These are phyloP conservation scores for Colossoma macropomum DNA, from an alignment of 2,113 vertebrate genomes.

Conservation along the genomic window DNA sequence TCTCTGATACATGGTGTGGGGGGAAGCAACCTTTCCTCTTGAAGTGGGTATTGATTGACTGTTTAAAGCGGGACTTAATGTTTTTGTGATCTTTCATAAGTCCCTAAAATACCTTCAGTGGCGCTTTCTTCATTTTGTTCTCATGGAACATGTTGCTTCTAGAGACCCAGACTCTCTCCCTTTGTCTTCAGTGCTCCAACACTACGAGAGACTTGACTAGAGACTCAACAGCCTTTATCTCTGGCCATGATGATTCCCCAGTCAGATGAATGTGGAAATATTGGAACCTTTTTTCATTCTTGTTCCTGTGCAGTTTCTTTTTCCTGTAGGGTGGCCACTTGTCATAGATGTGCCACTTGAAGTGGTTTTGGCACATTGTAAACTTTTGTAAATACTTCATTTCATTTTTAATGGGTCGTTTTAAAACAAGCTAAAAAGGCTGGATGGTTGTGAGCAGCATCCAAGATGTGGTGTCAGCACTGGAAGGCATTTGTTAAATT, in stretches of 20 bases:
- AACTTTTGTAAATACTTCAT: constrained; percentile 79
- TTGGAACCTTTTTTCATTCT: background rate
- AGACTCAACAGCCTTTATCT: constrained; percentile 61
- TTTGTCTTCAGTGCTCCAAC: constrained; percentile 74
- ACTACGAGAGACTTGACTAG: constrained; percentile 70
- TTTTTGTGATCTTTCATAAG: constrained; percentile 54
- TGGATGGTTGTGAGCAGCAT: constrained; percentile 61
- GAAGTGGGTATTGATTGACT: constrained; percentile 27
- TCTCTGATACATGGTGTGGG: constrained; percentile 20
- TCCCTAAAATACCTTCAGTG: constrained; percentile 44
- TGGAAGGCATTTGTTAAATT: constrained; percentile 60
- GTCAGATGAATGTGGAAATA: constrained; percentile 44
- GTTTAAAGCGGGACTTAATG: constrained; percentile 19
- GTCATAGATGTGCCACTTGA: constrained; percentile 63
- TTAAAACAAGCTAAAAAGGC: constrained; percentile 77
- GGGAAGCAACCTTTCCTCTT: constrained; percentile 14
- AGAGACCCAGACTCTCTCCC: constrained; percentile 80
- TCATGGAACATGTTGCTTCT: constrained; percentile 73
- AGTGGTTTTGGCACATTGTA: constrained; percentile 65
- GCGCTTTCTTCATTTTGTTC: constrained; percentile 59
- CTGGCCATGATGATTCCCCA: constrained; percentile 68
- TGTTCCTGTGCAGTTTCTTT: constrained; percentile 58
- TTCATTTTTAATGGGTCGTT: constrained; percentile 83
- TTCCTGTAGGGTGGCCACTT: constrained; percentile 68
- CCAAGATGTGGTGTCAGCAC: constrained; percentile 65